Evolutionary conservation across 2,797 vertebrate species (phyloP), one percentile per base, ranked within the genome.

Genomic region (Percopsis omiscomaycus): DNA sequence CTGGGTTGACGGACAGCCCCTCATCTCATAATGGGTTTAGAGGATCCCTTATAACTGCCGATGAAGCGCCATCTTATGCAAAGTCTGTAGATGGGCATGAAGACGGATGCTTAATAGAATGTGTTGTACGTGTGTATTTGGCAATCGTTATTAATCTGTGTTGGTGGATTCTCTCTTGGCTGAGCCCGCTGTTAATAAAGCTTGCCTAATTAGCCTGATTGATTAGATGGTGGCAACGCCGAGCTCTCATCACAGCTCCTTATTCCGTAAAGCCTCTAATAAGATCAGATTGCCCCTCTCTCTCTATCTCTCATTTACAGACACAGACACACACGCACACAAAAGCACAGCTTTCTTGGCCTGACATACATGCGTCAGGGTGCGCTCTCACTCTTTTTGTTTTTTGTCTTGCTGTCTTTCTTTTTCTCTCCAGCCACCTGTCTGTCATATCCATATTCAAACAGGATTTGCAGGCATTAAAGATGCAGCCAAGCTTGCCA

Each of bases 161-260:
- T 88, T 86, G 73, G 86, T 60, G 64, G 72, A 85, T 84, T 82
- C 75, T 82, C 74, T 82, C 84, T 88, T 75, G 2, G 78, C 84
- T 70, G 54, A 55, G 80, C 82, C 75, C 80, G 42, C 83, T 83
- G 82, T 89, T 86, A 85, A 88, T 86, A 84, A 90, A 88, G 84
- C 80, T 84, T 5, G 73, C 77, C 85, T 90, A 89, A 90, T 91
- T 90, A 87, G 86, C 82, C 81, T 87, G 89, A 91, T 91, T 90
- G 89, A 91, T 89, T 88, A 87, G 86, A 82, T 78, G 86, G 77
- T 78, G 82, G 78, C 77, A 83, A 89, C 83, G 86, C 84, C 71
- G 76, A 68, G 78, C 83, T 81, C 86, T 86, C 86, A 82, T 80
- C 79, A 48, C 69, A 2, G 81, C 84, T 80, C 83, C 79, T 84